phyloP scores from a whole-genome alignment of 92 coral and sea anemone genomes.

The Desmophyllum pertusum region DNA sequence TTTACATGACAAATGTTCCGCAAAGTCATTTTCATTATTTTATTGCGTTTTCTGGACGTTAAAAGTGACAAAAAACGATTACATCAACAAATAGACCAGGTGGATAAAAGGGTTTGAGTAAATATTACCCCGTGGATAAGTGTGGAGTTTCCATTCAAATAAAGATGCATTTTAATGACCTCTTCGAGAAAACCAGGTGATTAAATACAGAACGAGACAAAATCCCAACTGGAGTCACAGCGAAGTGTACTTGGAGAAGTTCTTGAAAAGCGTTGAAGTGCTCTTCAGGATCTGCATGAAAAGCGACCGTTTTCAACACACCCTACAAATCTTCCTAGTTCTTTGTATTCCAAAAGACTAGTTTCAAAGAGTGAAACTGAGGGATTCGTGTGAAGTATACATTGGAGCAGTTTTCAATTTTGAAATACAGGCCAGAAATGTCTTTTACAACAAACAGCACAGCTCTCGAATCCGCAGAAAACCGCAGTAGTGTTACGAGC shows the following conservation, averaged over 20 bases:
- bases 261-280: not conserved
- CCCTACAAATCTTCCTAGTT: not conserved
- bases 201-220: not conserved
- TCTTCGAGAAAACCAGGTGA: constrained; percentile 24
- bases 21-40: not conserved
- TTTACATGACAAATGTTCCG: not conserved
- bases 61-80: not conserved
- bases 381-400: too few species aligned
- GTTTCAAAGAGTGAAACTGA: not conserved
- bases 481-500: not conserved
- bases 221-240: not conserved
- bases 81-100: constrained; percentile 13
- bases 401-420: not conserved
- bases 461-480: not conserved
- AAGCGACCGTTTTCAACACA: not conserved
- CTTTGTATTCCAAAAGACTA: not conserved
- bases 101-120: not conserved
- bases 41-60: not conserved
- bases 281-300: not conserved
- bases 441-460: not conserved
- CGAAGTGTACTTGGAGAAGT: not conserved
- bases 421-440: not conserved
- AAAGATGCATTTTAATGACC: not conserved
- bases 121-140: not conserved
- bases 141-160: not conserved